Base-by-base conservation (phyloP, 2,888 invertebrate genomes). In the Mamestra brassicae region DNA sequence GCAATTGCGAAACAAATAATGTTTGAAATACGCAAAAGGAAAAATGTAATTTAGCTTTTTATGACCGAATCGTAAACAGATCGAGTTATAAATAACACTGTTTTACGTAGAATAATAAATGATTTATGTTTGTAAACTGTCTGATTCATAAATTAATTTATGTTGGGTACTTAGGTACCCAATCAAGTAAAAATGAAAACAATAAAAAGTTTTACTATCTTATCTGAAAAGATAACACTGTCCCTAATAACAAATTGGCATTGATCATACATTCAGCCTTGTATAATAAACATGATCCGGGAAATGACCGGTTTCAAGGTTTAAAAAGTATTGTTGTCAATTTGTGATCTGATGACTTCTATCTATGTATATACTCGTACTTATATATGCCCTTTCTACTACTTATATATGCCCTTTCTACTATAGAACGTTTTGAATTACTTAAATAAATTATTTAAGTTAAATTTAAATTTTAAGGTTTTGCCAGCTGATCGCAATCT, bases 191-290 rank as follows among this genome's bases (percentile, higher is more conserved):
- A 17, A 45, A 42, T 68, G 54, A 47, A 26, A 13, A 34, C 34
- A 60, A 47, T 55, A 64, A 36, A 66, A 38, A 4, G 3, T 47
- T 38, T 34, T 42, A 4, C 7, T 36, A 80, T 75, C 69, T 79
- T 57, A 80, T 79, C 65, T 68, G 4, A 26, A 26, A 26, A 26
- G 26, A 54, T 47, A 50, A 52, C n/a, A 57, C 45, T 64, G 34
- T 62, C 36, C 80, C 66, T 15, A 80, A 62, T 62, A 73, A 78
- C 36, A 62, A 62, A 34, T 65, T 65, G 73, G 55, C 45, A 79
- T 65, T 78, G 63, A 38, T 45, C 34, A 57, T 63, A 54, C 17
- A 60, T 78, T 64, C 42, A 60, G 17, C 54, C 63, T 64, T 72
- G 60, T 26, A 54, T 72, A 45, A 15, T 57, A 50, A 61, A 61